Evolutionary conservation across 1,140 invertebrate genomes (phyloP), one percentile per base, ranked within the genome.

Genomic region (Leptinotarsa undecemlineata): DNA sequence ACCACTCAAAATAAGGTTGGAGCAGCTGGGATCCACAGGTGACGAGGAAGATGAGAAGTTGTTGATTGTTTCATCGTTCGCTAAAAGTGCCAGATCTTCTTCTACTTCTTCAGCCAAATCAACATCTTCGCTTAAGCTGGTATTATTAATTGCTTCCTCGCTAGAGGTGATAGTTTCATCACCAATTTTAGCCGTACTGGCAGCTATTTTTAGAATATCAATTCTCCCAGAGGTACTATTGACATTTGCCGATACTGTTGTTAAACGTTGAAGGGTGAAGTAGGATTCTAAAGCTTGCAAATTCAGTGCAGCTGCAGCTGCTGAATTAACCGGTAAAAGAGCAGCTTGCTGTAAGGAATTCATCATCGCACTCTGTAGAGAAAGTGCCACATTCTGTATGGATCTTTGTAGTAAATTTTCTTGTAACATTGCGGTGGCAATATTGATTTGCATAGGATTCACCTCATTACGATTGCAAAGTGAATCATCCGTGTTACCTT

Each of bases 281-380:
- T 94, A 95, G 33, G 93, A 94, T 86, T 95, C 93, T 48, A 95
- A 83, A 3, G 93, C 93, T 85, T 95, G 93, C 5, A 94, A 86
- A 84, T 94, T 94, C 4, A 95, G 85, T 0, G 93, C 93, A 5
- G 92, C 91, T 2, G 92, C 92, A 2, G 92, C 92, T 1, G 93
- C 91, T 1, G 92, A 93, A 76, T 93, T 92, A 0, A 92, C 91
- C 0, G 93, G 92, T 71, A 95, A 82, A 6, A 94, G 84, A 0
- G 92, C 92, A 0, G 92, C 92, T 80, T 92, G 91, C 79, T 93
- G 92, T 70, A 92, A 83, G 3, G 92, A 93, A 78, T 88, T 92
- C 83, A 94, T 90, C 87, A 94, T 91, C 3, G 92, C 92, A 79
- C 91, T 92, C 83, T 93, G 92, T 42, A 94, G 85, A 3, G 92